A percentile compares a stretch with the other conserved stretches of the same genome.
phyloP scores from a whole-genome alignment of 2,113 vertebrate genomes.

The Hippopotamus amphibius region DNA sequence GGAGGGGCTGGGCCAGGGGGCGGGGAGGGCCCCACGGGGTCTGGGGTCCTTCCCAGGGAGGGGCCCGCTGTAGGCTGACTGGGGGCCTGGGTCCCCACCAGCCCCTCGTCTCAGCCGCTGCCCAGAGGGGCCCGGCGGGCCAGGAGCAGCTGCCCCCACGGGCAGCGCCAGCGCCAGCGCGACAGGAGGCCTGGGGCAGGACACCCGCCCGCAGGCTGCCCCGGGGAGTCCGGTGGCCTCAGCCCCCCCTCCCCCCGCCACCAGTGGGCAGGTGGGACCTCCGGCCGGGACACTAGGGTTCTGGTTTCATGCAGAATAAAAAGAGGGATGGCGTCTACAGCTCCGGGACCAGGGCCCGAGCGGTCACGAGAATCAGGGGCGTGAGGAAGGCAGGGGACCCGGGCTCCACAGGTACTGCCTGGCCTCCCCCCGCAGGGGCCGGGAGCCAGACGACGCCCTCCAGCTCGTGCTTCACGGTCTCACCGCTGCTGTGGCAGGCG shows the following conservation, averaged over 20 bases:
- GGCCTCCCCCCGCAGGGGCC: not conserved
- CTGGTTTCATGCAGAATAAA: not conserved
- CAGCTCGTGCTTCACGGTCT: accelerated
- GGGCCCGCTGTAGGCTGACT: not conserved
- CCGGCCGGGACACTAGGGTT: accelerated
- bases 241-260: not conserved
- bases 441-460: no score
- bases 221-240: accelerated
- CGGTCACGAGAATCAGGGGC: accelerated
- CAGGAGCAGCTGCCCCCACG: accelerated
- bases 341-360: accelerated
- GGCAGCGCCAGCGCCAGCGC: accelerated
- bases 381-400: accelerated
- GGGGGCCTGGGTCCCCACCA: not conserved
- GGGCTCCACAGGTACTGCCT: accelerated
- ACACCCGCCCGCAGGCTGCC: no score
- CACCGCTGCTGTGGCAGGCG: accelerated
- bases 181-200: not conserved
- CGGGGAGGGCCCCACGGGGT: not conserved
- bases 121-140: not conserved
- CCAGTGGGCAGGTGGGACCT: not conserved
- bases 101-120: not conserved
- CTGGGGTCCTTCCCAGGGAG: not conserved
- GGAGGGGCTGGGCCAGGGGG: not conserved
- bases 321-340: accelerated